Evolutionary conservation across 2,113 vertebrate species (phyloP), one percentile per base, ranked within the genome.

Genomic region (Verasper variegatus): DNA sequence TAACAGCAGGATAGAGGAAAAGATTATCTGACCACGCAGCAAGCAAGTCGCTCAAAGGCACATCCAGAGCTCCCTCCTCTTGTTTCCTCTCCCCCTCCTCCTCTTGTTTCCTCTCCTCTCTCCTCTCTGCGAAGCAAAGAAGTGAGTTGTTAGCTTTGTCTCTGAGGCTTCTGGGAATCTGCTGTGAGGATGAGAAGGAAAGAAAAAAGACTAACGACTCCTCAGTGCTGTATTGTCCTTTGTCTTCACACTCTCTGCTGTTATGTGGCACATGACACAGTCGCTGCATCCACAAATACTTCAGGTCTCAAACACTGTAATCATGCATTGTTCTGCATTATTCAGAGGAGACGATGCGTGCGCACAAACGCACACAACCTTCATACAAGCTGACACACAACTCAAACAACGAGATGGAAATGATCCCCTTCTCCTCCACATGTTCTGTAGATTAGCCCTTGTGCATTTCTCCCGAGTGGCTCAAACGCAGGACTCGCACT

Each of bases 401-500:
- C 60, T 69, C 63, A 61, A 45, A 76, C 69, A 47, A 15, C 0
- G 51, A n/a, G 6, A n/a, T 54, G 51, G 51, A 52, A n/a, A 2
- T 52, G 20, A n/a, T 8, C 20, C 51, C 51, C 6, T 11, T n/a
- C 47, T 37, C 21, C 37, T 17, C 47, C 75, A 55, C 75, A 54
- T 12, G 42, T 60, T 57, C 58, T 40, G n/a, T 23, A 42, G 62
- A 85, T 86, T 47, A 78, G 62, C 58, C 42, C 75, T 78, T 59
- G 52, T 4, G 63, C 67, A 68, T 59, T 69, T 89, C 75, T 65
- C n/a, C 47, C 51, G 56, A 74, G 74, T 1, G 35, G 58, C 71
- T 80, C 74, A 80, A 88, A 81, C 57, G 71, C 69, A 81, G 80
- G 67, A 71, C 81, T 62, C 26, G 49, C 68, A 58, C 55, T 82